Conservation (phyloP, 2,113 vertebrate species). For the Bujurquina vittata region DNA sequence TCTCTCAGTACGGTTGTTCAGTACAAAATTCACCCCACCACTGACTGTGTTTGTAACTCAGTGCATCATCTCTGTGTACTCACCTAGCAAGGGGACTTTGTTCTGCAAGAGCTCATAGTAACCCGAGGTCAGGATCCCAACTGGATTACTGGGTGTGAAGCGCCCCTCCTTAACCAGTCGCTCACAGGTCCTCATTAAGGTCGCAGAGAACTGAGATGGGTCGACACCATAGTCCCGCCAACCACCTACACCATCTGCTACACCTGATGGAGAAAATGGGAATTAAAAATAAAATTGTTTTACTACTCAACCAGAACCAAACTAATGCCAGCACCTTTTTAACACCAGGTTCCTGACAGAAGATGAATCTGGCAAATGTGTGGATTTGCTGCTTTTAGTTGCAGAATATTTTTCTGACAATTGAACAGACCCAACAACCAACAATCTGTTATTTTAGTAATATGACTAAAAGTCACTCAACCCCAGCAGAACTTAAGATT, state of each 20-base stretch:
- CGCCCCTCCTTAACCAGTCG: slow-evolving; percentile 96
- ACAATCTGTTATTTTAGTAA: background rate
- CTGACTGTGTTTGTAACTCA: background rate
- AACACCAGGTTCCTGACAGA: background rate
- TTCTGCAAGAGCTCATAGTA: slow-evolving; percentile 98
- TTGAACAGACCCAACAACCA: background rate
- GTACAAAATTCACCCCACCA: slow-evolving; percentile 15
- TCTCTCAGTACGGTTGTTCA: background rate
- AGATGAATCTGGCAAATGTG: background rate
- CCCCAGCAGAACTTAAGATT: background rate
- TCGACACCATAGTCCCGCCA: slow-evolving; percentile 99
- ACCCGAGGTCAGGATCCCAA: slow-evolving; percentile 94
- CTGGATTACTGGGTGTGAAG: slow-evolving; percentile 92
- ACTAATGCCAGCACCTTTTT: background rate
- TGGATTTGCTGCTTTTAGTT: too few relatives aligned
- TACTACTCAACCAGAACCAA: background rate
- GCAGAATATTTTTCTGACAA: too few relatives aligned
- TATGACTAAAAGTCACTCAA: too few relatives aligned
- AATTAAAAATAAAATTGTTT: background rate
- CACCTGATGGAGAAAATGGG: slow-evolving; percentile 79
- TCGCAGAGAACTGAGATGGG: slow-evolving; percentile 98
- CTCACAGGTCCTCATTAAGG: slow-evolving; percentile 96
- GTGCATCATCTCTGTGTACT: slow-evolving; percentile 57
- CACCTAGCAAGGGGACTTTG: slow-evolving; percentile 98
- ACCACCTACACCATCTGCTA: slow-evolving; percentile 97